Conservation (phyloP, 2,113 vertebrate genomes). For the Grammomys surdaster region DNA sequence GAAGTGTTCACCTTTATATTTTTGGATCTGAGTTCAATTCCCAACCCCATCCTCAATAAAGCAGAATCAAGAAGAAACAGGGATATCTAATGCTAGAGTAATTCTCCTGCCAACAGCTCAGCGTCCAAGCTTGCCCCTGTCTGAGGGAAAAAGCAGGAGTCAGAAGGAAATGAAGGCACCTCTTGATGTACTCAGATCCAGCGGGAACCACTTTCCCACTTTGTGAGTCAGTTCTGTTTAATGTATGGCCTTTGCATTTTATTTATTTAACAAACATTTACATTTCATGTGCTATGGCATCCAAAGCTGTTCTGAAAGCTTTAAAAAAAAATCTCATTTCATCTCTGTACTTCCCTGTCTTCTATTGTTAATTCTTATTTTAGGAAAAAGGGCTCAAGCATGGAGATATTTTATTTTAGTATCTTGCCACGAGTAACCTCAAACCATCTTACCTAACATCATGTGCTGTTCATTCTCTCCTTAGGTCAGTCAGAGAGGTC, state of each 20-base stretch:
- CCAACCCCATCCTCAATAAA: neutral
- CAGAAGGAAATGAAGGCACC: neutral
- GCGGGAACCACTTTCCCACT: neutral
- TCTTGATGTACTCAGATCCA: neutral
- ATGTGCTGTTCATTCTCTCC: neutral
- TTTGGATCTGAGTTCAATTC: neutral
- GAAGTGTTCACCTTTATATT: neutral
- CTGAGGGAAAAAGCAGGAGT: conserved; percentile 27
- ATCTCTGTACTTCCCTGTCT: neutral
- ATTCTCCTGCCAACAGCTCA: neutral
- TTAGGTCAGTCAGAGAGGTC: neutral
- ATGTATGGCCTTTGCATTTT: conserved; percentile 62
- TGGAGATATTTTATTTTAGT: neutral
- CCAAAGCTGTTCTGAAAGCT: conserved; percentile 52
- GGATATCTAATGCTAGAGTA: conserved; percentile 41
- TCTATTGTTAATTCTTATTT: neutral
- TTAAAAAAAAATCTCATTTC: conserved; percentile 3
- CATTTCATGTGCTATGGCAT: conserved; percentile 11
- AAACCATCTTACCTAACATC: neutral
- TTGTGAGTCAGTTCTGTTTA: conserved; percentile 37
- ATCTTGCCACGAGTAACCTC: conserved; percentile 28
- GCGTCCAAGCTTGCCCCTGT: neutral
- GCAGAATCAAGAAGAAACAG: conserved; percentile 17
- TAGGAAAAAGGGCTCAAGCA: neutral
- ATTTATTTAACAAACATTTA: conserved; percentile 71